phyloP scores from a whole-genome alignment of 2,797 vertebrate species.

The Tragelaphus eurycerus region DNA sequence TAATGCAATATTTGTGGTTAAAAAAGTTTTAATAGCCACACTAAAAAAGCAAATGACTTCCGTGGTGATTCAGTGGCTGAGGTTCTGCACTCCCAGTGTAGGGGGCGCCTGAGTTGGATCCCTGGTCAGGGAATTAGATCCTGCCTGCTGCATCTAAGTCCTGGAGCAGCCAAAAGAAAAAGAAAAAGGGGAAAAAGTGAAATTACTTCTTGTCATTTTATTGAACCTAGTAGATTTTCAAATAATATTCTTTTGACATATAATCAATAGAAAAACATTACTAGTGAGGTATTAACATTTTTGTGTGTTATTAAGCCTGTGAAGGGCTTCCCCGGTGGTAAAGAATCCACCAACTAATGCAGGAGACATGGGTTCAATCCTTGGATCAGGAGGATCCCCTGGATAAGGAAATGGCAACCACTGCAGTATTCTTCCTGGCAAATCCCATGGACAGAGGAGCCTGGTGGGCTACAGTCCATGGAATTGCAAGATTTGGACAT shows the following conservation, averaged over 20 bases:
- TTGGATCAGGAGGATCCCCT: background rate
- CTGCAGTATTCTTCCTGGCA: background rate
- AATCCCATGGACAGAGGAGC: background rate
- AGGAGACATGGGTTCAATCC: background rate
- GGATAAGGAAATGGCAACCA: background rate
- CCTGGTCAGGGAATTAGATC: background rate
- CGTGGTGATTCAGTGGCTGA: background rate
- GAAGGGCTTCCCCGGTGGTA: background rate
- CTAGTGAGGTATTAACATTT: background rate
- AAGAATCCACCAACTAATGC: background rate
- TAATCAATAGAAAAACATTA: background rate
- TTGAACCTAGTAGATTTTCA: background rate
- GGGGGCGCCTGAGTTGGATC: background rate
- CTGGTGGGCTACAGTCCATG: background rate
- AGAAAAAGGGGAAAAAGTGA: background rate
- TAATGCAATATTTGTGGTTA: background rate
- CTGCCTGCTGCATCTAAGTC: background rate
- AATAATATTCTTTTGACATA: background rate
- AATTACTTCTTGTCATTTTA: slow-evolving; percentile 9
- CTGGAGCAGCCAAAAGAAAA: background rate
- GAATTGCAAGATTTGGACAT: background rate
- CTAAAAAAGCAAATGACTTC: background rate
- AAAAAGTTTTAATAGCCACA: background rate
- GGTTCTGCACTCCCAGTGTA: background rate
- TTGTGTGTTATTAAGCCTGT: background rate